Evolutionary conservation across 1,140 invertebrate species (phyloP), one percentile per base, ranked within the genome.

Genomic region (Drosophila miranda): DNA sequence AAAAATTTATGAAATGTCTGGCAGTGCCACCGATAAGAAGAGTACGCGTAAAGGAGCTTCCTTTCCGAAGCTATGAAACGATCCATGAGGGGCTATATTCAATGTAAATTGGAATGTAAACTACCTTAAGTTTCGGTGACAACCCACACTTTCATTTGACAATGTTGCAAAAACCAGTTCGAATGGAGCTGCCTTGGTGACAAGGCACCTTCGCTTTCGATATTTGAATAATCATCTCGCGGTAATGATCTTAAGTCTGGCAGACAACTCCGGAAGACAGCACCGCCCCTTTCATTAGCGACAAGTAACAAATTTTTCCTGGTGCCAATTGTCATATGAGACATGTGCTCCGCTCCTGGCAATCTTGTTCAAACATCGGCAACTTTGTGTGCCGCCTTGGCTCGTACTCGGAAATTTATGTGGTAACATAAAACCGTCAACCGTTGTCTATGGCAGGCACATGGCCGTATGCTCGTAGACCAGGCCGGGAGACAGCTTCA

Each of bases 341-440:
- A 38, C 34, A 38, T 38, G 11, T 13, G 34, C 34, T 38, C 34
- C 34, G 34, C 34, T 38, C 34, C 34, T 13, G 4, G 11, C 48
- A 53, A 60, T 52, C 58, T 44, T 61, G 58, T 53, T 41, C 58
- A 68, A 68, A 68, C 61, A 68, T 55, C 55, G 64, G 42, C 62
- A 68, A 68, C 62, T 56, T 53, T 44, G 49, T 53, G 13, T 30
- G 41, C 8, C 41, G 41, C 49, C 52, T 9, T 28, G 64, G 21
- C 64, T 42, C 23, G 68, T 68, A 9, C 9, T 34, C 30, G 30
- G 9, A 67, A 68, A 68, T 68, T 68, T 68, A 68, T 68, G 62
- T 63, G 64, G 64, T 54, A 68, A 68, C 64, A 68, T 68, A 56
- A 68, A 68, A 68, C 63, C 64, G 64, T 49, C 64, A 56, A 28